Base-by-base conservation (phyloP, 2,888 invertebrate genomes). In the Andrena chrysosceles region DNA sequence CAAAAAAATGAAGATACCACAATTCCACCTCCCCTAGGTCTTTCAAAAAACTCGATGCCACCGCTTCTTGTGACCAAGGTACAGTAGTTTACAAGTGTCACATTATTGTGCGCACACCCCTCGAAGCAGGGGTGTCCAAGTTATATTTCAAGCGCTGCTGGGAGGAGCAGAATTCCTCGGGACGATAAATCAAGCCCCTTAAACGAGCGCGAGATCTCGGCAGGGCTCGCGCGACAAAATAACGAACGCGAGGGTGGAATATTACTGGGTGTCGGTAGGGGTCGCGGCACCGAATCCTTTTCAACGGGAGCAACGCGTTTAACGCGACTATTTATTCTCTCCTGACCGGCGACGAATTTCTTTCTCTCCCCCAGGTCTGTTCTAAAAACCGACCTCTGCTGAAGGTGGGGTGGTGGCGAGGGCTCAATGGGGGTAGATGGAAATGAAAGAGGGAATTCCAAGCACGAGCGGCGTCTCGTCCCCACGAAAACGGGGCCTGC, bases 381-480 rank as follows among this genome's bases (percentile, higher is more conserved):
- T 72, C 56, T 69, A 59, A 69, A 69, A 69, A 77, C 60, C 35
- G 23, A 60, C 35, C 33, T 8, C 56, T 1, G 42, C 20, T 1
- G 20, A 23, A 8, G 26, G 64, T 0, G 13, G 20, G 48, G 26
- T 48, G 13, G 13, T 0, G 42, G 42, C 10, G 2, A 20, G 60
- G 20, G 63, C 13, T 35, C 63, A 20, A 10, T 26, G 48, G 35
- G 64, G 20, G 23, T 10, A 33, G 52, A 29, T 52, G 56, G 62
- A 70, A 82, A 79, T 49, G 69, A 56, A 48, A 74, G 64, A 66
- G 76, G 69, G 70, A 85, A 86, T 85, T 85, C 77, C 71, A 69
- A 48, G 67, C 81, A 85, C 85, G 77, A 63, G 16, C 72, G 23
- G 23, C 62, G 35, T 42, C 75, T 75, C 77, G 62, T 62, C 52